Conservation (phyloP, 2,888 invertebrate genomes). For the Phalera bucephala region DNA sequence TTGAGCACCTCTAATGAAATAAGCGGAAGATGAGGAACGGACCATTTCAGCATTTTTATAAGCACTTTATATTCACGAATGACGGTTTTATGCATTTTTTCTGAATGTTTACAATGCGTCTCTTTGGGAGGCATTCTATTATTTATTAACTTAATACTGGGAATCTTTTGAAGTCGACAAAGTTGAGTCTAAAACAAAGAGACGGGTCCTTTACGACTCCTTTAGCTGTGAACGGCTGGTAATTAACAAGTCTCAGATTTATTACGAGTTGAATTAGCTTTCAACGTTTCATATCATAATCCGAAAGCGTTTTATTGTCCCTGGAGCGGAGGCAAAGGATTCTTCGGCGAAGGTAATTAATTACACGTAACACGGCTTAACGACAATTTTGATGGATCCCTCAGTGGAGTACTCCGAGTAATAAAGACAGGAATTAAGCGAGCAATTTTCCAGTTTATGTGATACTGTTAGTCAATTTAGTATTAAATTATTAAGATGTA, state of each 20-base stretch:
- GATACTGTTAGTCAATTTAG: slow-evolving; percentile 32
- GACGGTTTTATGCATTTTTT: slow-evolving; percentile 29
- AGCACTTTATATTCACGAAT: slow-evolving; percentile 34
- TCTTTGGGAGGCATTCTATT: slow-evolving; percentile 24
- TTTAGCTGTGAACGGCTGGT: slow-evolving; percentile 43
- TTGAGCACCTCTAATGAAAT: slow-evolving; percentile 65
- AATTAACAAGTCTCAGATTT: slow-evolving; percentile 76
- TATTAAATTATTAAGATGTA: slow-evolving; percentile 1
- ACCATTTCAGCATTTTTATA: slow-evolving; percentile 62
- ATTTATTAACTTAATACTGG: slow-evolving; percentile 42
- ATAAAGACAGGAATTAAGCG: slow-evolving; percentile 46
- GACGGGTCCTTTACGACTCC: slow-evolving; percentile 55
- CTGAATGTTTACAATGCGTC: slow-evolving; percentile 44
- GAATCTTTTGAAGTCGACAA: slow-evolving; percentile 57
- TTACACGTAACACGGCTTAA: slow-evolving; percentile 62
- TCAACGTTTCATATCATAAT: slow-evolving; percentile 75
- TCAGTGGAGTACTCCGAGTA: slow-evolving; percentile 46
- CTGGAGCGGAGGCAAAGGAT: slow-evolving; percentile 36
- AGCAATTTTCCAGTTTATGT: slow-evolving; percentile 42
- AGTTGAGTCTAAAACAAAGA: slow-evolving; percentile 58
- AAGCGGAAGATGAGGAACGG: slow-evolving; percentile 45
- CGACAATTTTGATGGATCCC: slow-evolving; percentile 50
- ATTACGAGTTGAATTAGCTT: slow-evolving; percentile 73
- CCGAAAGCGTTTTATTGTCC: slow-evolving; percentile 70
- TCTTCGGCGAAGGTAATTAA: slow-evolving; percentile 55